Evolutionary conservation across 2,797 vertebrate species (phyloP).

Genomic region (Taenioides sp.): DNA sequence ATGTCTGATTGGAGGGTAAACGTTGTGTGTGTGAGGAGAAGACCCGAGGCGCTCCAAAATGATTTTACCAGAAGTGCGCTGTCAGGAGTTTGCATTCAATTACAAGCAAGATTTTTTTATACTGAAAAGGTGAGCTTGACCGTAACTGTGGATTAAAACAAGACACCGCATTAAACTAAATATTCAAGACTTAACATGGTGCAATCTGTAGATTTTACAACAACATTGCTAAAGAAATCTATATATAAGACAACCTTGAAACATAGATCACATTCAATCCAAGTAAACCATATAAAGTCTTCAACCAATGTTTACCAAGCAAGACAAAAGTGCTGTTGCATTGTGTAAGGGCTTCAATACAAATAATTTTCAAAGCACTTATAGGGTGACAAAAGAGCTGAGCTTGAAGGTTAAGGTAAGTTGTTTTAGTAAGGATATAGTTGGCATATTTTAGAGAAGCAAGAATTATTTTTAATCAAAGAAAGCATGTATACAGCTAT

Average conservation of each 20-base stretch:
- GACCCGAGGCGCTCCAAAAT: slow-evolving; percentile 1
- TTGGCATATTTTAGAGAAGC: background rate
- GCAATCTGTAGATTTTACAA: background rate
- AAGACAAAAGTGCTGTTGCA: background rate
- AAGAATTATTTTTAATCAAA: background rate
- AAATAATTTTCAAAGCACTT: background rate
- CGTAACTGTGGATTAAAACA: background rate
- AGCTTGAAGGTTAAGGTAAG: background rate
- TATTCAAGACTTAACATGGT: slow-evolving; percentile 40
- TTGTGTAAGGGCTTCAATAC: background rate
- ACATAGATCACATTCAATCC: too few relatives aligned
- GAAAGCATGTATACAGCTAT: background rate
- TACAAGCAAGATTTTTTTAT: slow-evolving; percentile 6
- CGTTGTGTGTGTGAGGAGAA: slow-evolving; percentile 8
- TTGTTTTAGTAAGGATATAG: background rate
- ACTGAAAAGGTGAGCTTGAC: background rate
- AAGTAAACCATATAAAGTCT: background rate
- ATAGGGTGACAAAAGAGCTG: background rate
- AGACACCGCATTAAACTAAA: slow-evolving; percentile 39
- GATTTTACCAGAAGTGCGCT: slow-evolving; percentile 9
- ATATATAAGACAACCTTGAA: background rate
- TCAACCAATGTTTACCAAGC: background rate
- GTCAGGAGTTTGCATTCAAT: slow-evolving; percentile 17
- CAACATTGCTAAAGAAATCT: background rate
- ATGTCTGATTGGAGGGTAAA: slow-evolving; percentile 17